Base-by-base conservation (phyloP, 2,113 vertebrate species). In the Sardina pilchardus region DNA sequence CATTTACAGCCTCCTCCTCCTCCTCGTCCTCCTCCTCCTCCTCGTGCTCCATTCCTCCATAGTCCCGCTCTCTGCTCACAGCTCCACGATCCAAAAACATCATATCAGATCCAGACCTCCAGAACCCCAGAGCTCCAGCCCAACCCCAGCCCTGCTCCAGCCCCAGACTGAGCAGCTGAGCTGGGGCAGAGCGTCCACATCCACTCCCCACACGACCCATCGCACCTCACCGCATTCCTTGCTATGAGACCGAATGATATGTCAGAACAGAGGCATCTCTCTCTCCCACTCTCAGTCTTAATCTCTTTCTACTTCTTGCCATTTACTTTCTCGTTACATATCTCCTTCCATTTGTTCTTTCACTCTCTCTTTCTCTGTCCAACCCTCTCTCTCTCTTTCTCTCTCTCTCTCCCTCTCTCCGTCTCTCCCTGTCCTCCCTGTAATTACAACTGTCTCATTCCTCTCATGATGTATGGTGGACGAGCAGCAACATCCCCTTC, bases 401-500 rank as follows among this genome's bases (percentile, higher is more conserved):
- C 43, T 80, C 6, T 2, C 53, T 44, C 12, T 59, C 4, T 67
- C 59, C 30, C 67, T 36, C 67, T 36, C 30, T 16, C 39, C 26
- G 12, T 56, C 34, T 83, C 30, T 34, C 26, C 17, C 53, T 83
- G 82, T 75, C 67, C 67, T 75, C 67, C 12, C 67, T 75, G 67
- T 75, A 75, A 75, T 75, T 75, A 75, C 36, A 1, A 10, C 26
- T 34, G 67, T 34, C 26, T 75, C 34, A 75, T 75, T 75, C 30
- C 67, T 71, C 63, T 14, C 7, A 4, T 36, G 26, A 75, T 34
- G 36, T 75, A 75, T 75, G 30, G 63, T 71, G 63, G 63, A 26
- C 26, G 30, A 71, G 63, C 30, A 71, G 63, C 63, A 71, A 30
- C 63, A 71, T 34, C 63, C 63, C 63, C 63, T 34, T 71, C 63